phyloP scores from a whole-genome alignment of 2,888 invertebrate genomes.

The Andrena camellia region DNA sequence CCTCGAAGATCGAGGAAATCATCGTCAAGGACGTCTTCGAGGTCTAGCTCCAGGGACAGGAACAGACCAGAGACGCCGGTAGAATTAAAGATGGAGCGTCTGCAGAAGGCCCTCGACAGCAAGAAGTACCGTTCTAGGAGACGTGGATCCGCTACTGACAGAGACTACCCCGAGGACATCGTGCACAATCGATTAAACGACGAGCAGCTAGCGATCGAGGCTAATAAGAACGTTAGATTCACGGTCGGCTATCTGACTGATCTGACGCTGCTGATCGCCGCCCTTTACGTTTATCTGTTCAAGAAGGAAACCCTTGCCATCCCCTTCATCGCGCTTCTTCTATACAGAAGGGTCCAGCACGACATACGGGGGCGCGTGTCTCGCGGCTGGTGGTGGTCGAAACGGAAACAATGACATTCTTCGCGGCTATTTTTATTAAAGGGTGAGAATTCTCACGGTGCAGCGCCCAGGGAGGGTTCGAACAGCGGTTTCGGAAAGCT shows the following conservation, averaged over 20 bases:
- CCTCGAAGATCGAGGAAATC: slow-evolving; percentile 67
- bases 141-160: slow-evolving; percentile 56
- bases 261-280: slow-evolving; percentile 90
- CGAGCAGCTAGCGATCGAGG: slow-evolving; percentile 87
- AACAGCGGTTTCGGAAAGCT: not conserved
- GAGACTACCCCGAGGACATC: slow-evolving; percentile 43
- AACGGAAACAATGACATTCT: slow-evolving; percentile 58
- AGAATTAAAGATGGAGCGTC: slow-evolving; percentile 81
- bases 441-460: not conserved
- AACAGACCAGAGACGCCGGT: slow-evolving; percentile 79
- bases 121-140: slow-evolving; percentile 68
- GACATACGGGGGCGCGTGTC: slow-evolving; percentile 85
- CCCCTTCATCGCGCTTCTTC: slow-evolving; percentile 91
- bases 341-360: slow-evolving; percentile 91
- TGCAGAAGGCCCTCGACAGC: slow-evolving; percentile 74
- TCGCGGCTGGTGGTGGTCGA: slow-evolving; percentile 72
- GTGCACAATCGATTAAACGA: slow-evolving; percentile 54
- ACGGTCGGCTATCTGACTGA: slow-evolving; percentile 91
- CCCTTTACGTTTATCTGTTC: slow-evolving; percentile 93
- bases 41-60: slow-evolving; percentile 80
- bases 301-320: slow-evolving; percentile 93
- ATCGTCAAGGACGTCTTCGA: slow-evolving; percentile 77
- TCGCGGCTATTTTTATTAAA: not conserved
- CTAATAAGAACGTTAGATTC: slow-evolving; percentile 89
- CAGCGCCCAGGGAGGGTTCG: not conserved